These are phyloP conservation scores for Spinus pinus DNA, from an alignment of 2,797 vertebrate genomes.

Conservation along the genomic window DNA sequence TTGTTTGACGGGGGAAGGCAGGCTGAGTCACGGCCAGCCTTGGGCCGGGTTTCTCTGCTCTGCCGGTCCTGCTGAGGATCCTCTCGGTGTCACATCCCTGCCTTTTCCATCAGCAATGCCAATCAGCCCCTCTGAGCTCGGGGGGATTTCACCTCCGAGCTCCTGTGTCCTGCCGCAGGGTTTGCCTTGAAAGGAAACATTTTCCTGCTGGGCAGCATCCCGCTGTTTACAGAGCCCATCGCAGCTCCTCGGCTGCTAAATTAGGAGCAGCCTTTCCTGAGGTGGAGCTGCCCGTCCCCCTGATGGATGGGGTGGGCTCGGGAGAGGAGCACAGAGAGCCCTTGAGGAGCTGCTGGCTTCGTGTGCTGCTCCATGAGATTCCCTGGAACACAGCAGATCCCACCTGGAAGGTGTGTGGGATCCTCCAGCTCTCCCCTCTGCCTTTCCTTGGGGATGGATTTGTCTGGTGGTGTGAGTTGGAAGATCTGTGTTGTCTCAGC, in stretches of 20 bases:
- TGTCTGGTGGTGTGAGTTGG: neutral
- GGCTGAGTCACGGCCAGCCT: constrained; percentile 38
- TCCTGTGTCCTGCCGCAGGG: neutral
- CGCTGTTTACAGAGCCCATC: neutral
- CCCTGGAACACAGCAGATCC: neutral
- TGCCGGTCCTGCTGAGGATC: neutral
- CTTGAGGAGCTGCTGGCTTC: neutral
- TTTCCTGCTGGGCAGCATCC: neutral
- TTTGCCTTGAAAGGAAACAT: constrained; percentile 18
- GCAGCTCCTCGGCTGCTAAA: neutral
- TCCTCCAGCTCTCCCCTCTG: neutral
- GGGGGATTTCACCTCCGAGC: neutral
- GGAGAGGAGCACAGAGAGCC: neutral
- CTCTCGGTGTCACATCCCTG: neutral
- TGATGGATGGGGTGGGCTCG: neutral
- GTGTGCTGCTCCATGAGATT: neutral
- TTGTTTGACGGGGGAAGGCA: neutral
- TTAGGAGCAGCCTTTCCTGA: neutral
- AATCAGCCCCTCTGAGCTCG: neutral
- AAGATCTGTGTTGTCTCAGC: neutral
- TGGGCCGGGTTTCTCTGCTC: neutral
- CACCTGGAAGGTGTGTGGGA: neutral
- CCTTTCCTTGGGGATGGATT: neutral
- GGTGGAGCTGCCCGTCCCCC: neutral
- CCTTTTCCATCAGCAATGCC: neutral